These are phyloP conservation scores for Cephalopachus bancanus DNA, from an alignment of 2,797 vertebrate genomes.

Conservation along the genomic window DNA sequence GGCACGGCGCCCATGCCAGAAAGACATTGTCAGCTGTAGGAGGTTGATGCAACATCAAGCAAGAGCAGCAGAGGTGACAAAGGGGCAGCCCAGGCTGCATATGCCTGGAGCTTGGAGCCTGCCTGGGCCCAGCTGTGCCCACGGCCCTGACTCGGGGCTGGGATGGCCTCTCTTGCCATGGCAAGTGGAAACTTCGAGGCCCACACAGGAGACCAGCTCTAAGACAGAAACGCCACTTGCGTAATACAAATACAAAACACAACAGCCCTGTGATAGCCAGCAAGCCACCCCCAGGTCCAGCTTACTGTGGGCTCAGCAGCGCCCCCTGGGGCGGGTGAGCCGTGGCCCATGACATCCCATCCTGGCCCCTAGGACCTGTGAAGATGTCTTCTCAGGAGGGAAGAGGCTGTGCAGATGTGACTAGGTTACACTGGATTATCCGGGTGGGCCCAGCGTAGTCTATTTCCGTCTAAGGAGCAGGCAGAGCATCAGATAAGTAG, in stretches of 20 bases:
- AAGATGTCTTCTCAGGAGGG: neutral
- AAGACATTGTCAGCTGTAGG: neutral
- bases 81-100: neutral
- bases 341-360: neutral
- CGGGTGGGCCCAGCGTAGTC: neutral
- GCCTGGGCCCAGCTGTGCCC: neutral
- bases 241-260: neutral
- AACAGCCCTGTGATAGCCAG: neutral
- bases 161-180: neutral
- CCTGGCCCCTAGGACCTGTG: neutral
- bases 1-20: neutral
- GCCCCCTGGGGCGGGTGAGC: neutral
- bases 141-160: neutral
- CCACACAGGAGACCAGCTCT: neutral
- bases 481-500: neutral
- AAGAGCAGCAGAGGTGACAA: neutral
- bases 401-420: neutral
- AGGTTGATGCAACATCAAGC: neutral
- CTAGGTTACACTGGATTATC: constrained; percentile 9
- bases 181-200: neutral
- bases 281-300: neutral
- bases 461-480: neutral
- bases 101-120: neutral
- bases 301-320: constrained; percentile 1
- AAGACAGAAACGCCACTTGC: constrained; percentile 38